Evolutionary conservation across 1,140 invertebrate species (phyloP), one percentile per base, ranked within the genome.

Genomic region (Adoxophyes honmai): DNA sequence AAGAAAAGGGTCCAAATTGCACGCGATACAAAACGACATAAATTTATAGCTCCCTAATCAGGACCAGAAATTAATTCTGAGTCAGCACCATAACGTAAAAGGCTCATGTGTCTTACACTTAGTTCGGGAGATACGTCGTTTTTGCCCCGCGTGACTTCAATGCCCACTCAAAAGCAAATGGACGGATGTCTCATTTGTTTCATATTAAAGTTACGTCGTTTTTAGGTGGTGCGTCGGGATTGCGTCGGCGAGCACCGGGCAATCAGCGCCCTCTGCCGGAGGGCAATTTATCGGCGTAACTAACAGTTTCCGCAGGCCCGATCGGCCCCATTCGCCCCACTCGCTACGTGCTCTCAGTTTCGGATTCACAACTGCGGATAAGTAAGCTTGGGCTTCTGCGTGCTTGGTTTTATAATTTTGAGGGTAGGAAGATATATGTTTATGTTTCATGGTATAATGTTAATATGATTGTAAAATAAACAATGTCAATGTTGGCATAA

Each of bases 201-300:
- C n/a, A n/a, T n/a, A n/a, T n/a, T n/a, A n/a, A n/a, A n/a, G n/a
- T n/a, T n/a, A n/a, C n/a, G n/a, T n/a, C n/a, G n/a, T n/a, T n/a
- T n/a, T n/a, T n/a, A n/a, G n/a, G n/a, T n/a, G n/a, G n/a, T n/a
- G n/a, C 16, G 11, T 48, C 4, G 42, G 28, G 42, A 48, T 48
- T 48, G 42, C 42, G 21, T 28, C 42, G 16, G 42, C 16, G 10
- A 21, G 0, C 21, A 6, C 2, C 21, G 21, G 21, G 42, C 21
- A 48, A 48, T 48, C 42, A 48, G 42, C 42, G 42, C 42, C 42
- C 42, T 48, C 42, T 48, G 39, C 42, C 42, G 16, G 18, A 28
- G 42, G 7, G 28, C 18, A n/a, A 48, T 48, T 48, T 48, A 48
- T 48, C 42, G 42, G 10, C 18, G 42, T 48, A 48, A 48, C 42